Conservation (phyloP, 2,888 invertebrate genomes). For the Troides oblongomaculatus region DNA sequence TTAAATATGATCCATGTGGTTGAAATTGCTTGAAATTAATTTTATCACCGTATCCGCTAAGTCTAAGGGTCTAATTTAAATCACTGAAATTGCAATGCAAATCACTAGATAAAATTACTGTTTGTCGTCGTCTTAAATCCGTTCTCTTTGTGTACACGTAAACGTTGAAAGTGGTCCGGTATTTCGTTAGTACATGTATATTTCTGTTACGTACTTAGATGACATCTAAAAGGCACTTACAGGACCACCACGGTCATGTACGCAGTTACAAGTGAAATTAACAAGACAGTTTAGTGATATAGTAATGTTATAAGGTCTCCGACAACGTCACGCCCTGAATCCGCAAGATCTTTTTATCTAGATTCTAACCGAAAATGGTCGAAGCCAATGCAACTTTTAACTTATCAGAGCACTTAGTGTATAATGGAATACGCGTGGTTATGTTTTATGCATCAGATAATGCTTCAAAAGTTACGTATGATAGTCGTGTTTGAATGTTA, state of each 20-base stretch:
- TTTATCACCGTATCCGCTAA: neutral
- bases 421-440: conserved; percentile 25
- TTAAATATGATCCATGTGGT: neutral
- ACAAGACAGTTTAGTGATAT: neutral
- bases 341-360: conserved; percentile 6
- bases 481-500: conserved; percentile 4
- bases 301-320: neutral
- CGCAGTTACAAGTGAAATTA: conserved; percentile 11
- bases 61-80: conserved; percentile 2
- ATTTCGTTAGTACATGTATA: conserved; percentile 13
- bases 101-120: conserved; percentile 16
- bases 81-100: conserved; percentile 15
- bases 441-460: conserved; percentile 30
- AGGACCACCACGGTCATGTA: neutral
- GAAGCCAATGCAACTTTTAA: conserved; percentile 20
- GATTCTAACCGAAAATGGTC: conserved; percentile 24
- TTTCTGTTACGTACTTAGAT: conserved; percentile 3
- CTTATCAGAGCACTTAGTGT: conserved; percentile 27
- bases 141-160: conserved; percentile 6
- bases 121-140: conserved; percentile 9
- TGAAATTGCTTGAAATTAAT: neutral
- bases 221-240: conserved; percentile 16
- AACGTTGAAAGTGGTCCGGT: conserved; percentile 7
- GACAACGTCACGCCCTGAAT: conserved; percentile 4
- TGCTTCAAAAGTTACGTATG: conserved; percentile 12